Percentiles rank a stretch among this genome's conserved stretches.
These are phyloP conservation scores for Acleris emargana DNA, from an alignment of 2,888 invertebrate species.

Conservation along the genomic window DNA sequence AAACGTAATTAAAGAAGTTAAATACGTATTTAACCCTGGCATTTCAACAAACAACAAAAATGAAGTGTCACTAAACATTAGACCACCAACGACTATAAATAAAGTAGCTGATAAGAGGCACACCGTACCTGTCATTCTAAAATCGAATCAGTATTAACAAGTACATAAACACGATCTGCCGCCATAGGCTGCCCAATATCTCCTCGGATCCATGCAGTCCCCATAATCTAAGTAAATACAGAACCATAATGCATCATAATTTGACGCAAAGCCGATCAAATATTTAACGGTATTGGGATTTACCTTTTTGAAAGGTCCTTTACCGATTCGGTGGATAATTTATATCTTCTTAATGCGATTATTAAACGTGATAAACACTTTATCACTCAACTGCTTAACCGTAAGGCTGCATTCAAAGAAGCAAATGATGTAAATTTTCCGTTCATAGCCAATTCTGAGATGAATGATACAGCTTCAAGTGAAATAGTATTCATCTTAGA, in stretches of 20 bases:
- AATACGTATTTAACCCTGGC: no score
- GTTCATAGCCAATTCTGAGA: no score
- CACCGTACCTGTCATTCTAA: conserved; percentile 19
- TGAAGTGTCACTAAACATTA: conserved; percentile 14
- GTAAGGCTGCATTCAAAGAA: no score
- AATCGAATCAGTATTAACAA: conserved; percentile 11
- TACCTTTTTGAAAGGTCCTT: conserved; percentile 44
- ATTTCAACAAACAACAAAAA: not conserved
- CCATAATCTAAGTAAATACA: conserved; percentile 22
- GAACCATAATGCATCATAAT: conserved; percentile 58
- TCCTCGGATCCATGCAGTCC: conserved; percentile 49
- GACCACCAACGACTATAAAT: conserved; percentile 20
- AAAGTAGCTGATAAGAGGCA: conserved; percentile 3
- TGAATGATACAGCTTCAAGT: no score
- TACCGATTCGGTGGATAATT: conserved; percentile 63
- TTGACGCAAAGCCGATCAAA: conserved; percentile 79
- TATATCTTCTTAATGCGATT: conserved; percentile 65
- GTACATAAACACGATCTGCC: conserved; percentile 1
- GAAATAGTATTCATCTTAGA: no score
- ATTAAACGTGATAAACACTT: conserved; percentile 56
- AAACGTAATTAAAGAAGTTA: no score
- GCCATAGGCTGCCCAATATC: not conserved
- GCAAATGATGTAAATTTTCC: no score
- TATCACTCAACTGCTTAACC: not conserved
- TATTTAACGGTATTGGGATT: conserved; percentile 74